A percentile compares a stretch with the other conserved stretches of the same genome.
Evolutionary conservation across 2,797 vertebrate genomes (phyloP).

Genomic region (Falco cherrug): DNA sequence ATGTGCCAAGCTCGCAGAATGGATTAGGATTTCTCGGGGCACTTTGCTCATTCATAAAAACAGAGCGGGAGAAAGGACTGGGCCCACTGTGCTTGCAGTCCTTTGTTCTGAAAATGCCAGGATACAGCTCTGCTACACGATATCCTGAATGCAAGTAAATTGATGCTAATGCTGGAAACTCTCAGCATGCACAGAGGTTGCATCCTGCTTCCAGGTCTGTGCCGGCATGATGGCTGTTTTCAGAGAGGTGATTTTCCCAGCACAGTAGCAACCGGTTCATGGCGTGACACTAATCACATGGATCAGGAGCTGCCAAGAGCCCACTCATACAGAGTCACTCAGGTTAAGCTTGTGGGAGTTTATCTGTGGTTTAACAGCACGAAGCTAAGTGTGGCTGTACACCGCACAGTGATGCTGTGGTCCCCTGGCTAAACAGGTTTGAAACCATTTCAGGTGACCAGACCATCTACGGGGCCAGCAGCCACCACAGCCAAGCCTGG

Average conservation of each 20-base stretch:
- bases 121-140: not conserved
- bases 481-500: not conserved
- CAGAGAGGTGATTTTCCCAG: not conserved
- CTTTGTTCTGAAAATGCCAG: not conserved
- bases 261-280: not conserved
- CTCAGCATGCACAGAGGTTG: not conserved
- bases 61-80: not conserved
- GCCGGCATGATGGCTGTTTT: fast-evolving
- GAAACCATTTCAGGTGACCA: not conserved
- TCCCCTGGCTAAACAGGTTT: not conserved
- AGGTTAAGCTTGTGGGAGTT: not conserved
- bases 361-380: not conserved
- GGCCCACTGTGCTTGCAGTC: not conserved
- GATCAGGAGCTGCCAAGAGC: not conserved
- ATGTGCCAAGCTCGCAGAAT: not conserved
- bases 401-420: fast-evolving
- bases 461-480: too few species aligned
- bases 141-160: not conserved
- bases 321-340: not conserved
- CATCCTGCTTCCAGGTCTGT: not conserved
- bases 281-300: not conserved
- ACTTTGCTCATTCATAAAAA: not conserved
- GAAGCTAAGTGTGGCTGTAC: not conserved
- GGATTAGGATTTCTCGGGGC: not conserved
- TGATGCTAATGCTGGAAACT: not conserved